Conservation (phyloP, 1,140 invertebrate species). For the Kradibia gibbosae region DNA sequence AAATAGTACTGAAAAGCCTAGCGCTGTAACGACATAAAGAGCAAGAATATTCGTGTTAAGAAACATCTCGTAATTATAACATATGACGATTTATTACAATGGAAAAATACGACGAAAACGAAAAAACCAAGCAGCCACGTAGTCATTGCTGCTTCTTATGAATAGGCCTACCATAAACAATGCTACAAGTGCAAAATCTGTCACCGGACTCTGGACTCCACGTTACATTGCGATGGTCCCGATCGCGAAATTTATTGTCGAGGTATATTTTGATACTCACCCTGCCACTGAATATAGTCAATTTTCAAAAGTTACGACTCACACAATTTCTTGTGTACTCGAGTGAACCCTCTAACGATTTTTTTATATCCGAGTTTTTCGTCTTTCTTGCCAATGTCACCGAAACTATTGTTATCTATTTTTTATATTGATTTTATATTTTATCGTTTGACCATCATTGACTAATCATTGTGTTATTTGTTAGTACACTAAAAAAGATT, state of each 20-base stretch:
- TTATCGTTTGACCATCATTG: neutral
- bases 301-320: neutral
- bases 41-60: neutral
- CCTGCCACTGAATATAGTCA: conserved; percentile 27
- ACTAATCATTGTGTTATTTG: neutral
- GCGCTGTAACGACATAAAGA: neutral
- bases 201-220: conserved; percentile 93
- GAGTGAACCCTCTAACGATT: neutral
- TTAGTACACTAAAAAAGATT: neutral
- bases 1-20: neutral
- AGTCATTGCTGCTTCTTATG: conserved; percentile 71
- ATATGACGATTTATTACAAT: neutral
- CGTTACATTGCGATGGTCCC: conserved; percentile 92
- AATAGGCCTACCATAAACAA: conserved; percentile 89
- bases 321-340: neutral
- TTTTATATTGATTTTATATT: neutral
- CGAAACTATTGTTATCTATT: neutral
- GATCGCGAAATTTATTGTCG: conserved; percentile 94
- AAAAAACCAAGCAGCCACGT: conserved; percentile 37
- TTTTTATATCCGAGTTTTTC: neutral
- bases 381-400: neutral
- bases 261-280: conserved; percentile 77
- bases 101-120: neutral
- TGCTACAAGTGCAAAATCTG: conserved; percentile 94
- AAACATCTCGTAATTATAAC: neutral